Evolutionary conservation across 2,888 invertebrate genomes (phyloP), one percentile per base, ranked within the genome.

Genomic region (Mythimna impura): DNA sequence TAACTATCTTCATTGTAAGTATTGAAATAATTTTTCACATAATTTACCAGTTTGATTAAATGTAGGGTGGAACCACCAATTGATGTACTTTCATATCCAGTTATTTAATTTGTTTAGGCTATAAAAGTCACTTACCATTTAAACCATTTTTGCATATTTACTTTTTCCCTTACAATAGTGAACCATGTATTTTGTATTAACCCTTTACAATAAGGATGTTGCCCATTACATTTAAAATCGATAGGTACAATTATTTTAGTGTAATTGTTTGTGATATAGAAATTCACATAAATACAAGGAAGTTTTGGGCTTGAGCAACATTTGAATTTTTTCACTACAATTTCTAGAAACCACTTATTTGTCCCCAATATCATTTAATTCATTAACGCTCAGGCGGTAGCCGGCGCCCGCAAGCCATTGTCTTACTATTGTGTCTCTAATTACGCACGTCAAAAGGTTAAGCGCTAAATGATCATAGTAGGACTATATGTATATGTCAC

Each of bases 21-120:
- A 25, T 57, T 62, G 14, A 12, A 12, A 50, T 34, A 9, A 12
- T 62, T 20, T 22, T 61, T 30, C 12, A 60, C 8, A 2, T 36
- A 30, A 58, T 61, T 40, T 22, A 22, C 22, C 22, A 60, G 14
- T 61, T 61, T 14, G 12, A 17, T 14, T 22, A 40, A 60, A 34
- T 30, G 8, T 47, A 73, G 52, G 79, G 66, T 77, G 36, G 52
- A 63, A 63, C 30, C 20, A 66, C 66, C 66, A 73, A 47, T 77
- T 77, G 54, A 22, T 58, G 52, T 73, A 17, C 57, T 25, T 64
- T 47, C 25, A 43, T 17, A n/a, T n/a, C 0, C 12, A 36, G 8
- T 30, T 0, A 57, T 57, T 52, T 34, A 8, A 40, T 34, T 66
- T 66, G 6, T 40, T 12, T 20, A 50, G 9, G 3, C 1, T 22